Base-by-base conservation (phyloP, 2,888 invertebrate genomes). In the Embidobia sp. region DNA sequence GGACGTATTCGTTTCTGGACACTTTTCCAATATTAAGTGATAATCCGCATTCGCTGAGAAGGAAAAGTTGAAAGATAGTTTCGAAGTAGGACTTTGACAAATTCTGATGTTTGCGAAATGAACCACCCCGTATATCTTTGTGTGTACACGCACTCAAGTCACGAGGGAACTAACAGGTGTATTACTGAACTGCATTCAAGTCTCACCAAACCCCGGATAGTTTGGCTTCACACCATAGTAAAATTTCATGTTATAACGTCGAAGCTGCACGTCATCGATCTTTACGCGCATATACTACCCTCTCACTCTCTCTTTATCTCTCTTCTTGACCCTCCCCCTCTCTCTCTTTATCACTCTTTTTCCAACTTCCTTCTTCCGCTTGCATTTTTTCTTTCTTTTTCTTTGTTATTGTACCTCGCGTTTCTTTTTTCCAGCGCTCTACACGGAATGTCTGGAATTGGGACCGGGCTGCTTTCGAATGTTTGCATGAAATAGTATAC, bases 151-250 rank as follows among this genome's bases (percentile, higher is more conserved):
- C 64, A 40, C 26, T 31, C 1, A 10, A 29, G 10, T 26, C 63
- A 19, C 35, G 35, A 35, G 72, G 51, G 49, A 67, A 44, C 42
- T 63, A 59, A 73, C 72, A 63, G 66, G 49, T 77, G 72, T 73
- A 76, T 64, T 70, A 70, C 31, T 18, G 29, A 76, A 64, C 64
- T 64, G 51, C 29, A 67, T 72, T 51, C 61, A 61, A 70, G 64
- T 73, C 35, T 31, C 57, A 44, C 51, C 33, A 53, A 42, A 66
- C 37, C 29, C 72, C 33, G 40, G 26, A 46, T 35, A 55, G 49
- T 73, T 64, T 37, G 44, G 40, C 57, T 55, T 57, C 51, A 49
- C 42, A 31, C 44, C 53, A 48, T 53, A 67, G 74, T 67, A 49
- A 35, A 53, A 31, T 74, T 69, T 27, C 63, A 42, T 66, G 49